Evolutionary conservation across 2,113 vertebrate genomes (phyloP).

Genomic region (Tachysurus fulvidraco): DNA sequence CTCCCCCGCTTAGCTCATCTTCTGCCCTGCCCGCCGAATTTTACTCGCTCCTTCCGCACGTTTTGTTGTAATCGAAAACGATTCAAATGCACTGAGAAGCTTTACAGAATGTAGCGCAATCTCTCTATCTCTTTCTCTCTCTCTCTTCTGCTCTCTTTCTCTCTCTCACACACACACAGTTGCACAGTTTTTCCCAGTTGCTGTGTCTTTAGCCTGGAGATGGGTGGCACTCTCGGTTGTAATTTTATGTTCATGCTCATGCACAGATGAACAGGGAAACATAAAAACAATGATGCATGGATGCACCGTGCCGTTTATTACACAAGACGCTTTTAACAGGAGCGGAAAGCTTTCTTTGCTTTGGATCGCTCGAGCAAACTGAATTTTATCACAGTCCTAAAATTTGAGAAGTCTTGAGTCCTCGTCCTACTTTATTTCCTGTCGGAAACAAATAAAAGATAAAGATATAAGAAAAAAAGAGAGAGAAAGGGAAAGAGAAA

Average conservation of each 20-base stretch:
- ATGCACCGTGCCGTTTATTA: slow-evolving; percentile 19
- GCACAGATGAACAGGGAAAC: slow-evolving; percentile 63
- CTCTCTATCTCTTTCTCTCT: background rate
- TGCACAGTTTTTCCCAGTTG: slow-evolving; percentile 22
- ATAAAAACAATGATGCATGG: slow-evolving; percentile 8
- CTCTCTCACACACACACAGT: slow-evolving; percentile 30
- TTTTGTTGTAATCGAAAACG: slow-evolving; percentile 36
- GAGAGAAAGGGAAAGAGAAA: background rate
- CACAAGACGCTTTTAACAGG: slow-evolving; percentile 10
- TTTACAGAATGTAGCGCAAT: background rate
- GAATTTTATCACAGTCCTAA: slow-evolving; percentile 9
- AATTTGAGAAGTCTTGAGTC: background rate
- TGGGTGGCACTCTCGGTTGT: slow-evolving; percentile 75
- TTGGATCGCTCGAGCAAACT: slow-evolving; percentile 1
- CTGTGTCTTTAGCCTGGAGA: slow-evolving; percentile 55
- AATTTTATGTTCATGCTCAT: slow-evolving; percentile 66
- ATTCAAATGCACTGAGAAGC: background rate
- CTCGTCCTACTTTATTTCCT: background rate
- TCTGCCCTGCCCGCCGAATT: slow-evolving; percentile 72
- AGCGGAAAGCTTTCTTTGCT: background rate
- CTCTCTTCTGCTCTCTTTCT: background rate
- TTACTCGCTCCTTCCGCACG: slow-evolving; percentile 31
- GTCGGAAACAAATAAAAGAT: background rate
- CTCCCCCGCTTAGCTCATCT: slow-evolving; percentile 72
- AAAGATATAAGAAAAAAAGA: background rate